Evolutionary conservation across 2,797 vertebrate species (phyloP).

Genomic region (Eleutherodactylus coqui): DNA sequence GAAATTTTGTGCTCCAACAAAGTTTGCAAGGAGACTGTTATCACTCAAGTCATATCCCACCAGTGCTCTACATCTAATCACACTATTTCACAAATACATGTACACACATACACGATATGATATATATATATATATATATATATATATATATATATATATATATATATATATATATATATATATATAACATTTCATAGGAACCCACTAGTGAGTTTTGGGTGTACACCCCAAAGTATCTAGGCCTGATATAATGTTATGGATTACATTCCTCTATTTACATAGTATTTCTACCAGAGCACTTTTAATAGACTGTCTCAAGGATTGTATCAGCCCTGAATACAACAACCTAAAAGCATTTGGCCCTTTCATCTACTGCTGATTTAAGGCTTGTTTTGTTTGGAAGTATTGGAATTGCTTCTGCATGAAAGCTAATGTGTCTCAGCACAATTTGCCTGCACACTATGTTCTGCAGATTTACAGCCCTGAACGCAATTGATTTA

Average conservation of each 20-base stretch:
- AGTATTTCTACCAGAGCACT: neutral
- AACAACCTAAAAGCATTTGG: neutral
- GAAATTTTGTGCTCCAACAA: no score
- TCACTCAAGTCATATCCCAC: no score
- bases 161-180: no score
- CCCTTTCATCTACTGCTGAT: conserved; percentile 20
- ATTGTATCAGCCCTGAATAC: neutral
- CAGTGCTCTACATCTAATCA: no score
- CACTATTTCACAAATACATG: no score
- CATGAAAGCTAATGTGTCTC: conserved; percentile 25
- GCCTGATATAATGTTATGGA: neutral
- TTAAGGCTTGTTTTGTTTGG: conserved; percentile 39
- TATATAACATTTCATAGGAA: no score
- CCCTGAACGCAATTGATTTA: conserved; percentile 40
- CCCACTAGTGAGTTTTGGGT: no score
- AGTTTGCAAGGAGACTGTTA: no score
- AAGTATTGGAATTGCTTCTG: conserved; percentile 17
- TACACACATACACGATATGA: no score
- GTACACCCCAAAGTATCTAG: no score
- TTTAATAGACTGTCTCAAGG: neutral
- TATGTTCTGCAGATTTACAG: conserved; percentile 44
- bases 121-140: no score
- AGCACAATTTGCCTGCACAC: conserved; percentile 44
- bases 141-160: no score
- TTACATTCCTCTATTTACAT: neutral